phyloP scores from a whole-genome alignment of 2,797 vertebrate species.

The Intellagama lesueurii region DNA sequence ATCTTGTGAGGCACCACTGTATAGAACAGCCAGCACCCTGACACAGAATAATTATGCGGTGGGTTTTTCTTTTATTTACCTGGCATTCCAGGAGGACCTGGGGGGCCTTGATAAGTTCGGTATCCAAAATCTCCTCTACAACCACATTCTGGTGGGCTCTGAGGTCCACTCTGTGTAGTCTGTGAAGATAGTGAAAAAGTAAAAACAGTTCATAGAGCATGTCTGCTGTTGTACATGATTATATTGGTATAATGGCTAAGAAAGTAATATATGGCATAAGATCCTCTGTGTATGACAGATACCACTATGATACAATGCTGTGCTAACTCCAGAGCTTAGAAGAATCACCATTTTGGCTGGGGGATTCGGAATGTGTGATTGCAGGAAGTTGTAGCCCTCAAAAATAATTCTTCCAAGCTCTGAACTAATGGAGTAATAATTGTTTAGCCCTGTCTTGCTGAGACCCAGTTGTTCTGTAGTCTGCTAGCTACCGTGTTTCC shows the following conservation, averaged over 20 bases:
- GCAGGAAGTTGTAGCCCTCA: no score
- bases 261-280: slow-evolving; percentile 51
- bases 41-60: background rate
- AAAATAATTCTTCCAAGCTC: no score
- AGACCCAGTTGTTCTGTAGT: background rate
- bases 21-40: background rate
- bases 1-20: no score
- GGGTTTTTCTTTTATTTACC: slow-evolving; percentile 73
- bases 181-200: slow-evolving; percentile 64
- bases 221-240: background rate
- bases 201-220: background rate
- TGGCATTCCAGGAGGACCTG: slow-evolving; percentile 84
- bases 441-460: background rate
- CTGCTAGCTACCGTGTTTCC: background rate
- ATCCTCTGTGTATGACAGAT: background rate
- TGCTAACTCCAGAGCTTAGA: background rate
- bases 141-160: slow-evolving; percentile 80
- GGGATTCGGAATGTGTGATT: no score
- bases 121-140: slow-evolving; percentile 82
- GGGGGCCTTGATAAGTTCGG: slow-evolving; percentile 80
- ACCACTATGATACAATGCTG: background rate
- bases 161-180: slow-evolving; percentile 74
- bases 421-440: background rate
- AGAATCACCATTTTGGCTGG: no score
- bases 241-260: background rate